These are phyloP conservation scores for Onychomys leucogaster DNA, from an alignment of 2,797 vertebrate species.

Conservation along the genomic window DNA sequence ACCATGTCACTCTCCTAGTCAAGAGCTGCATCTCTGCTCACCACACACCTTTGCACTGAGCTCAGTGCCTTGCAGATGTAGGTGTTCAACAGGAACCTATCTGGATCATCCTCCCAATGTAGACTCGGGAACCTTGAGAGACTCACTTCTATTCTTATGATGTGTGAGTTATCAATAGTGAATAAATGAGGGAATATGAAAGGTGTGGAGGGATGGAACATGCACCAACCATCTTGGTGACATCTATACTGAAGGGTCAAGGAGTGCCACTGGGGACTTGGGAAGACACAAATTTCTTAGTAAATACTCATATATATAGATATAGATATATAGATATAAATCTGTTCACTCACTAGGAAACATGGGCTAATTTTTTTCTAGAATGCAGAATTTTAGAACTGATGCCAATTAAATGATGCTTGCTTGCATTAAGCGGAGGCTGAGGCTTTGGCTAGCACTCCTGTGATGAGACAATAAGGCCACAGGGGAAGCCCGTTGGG, in stretches of 20 bases:
- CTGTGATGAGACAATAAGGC: neutral
- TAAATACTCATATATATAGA: neutral
- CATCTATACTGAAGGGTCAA: neutral
- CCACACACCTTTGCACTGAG: neutral
- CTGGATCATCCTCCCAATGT: neutral
- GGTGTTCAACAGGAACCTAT: too few species aligned
- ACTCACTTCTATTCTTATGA: neutral
- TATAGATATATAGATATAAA: too few species aligned
- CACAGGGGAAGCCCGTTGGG: neutral
- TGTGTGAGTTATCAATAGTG: neutral
- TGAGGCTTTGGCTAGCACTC: neutral
- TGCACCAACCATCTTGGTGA: accelerated
- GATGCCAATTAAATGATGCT: neutral
- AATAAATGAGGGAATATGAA: too few species aligned
- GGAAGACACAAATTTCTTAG: neutral
- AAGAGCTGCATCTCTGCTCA: neutral
- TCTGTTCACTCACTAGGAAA: neutral
- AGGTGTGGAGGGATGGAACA: neutral
- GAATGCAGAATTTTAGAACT: neutral
- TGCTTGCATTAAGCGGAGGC: neutral
- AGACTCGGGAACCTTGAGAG: neutral
- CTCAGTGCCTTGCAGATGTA: neutral
- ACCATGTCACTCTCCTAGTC: neutral
- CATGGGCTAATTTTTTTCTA: neutral
- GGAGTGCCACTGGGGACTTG: too few species aligned